Conservation (phyloP, 1,140 invertebrate genomes). For the Drosophila miranda region DNA sequence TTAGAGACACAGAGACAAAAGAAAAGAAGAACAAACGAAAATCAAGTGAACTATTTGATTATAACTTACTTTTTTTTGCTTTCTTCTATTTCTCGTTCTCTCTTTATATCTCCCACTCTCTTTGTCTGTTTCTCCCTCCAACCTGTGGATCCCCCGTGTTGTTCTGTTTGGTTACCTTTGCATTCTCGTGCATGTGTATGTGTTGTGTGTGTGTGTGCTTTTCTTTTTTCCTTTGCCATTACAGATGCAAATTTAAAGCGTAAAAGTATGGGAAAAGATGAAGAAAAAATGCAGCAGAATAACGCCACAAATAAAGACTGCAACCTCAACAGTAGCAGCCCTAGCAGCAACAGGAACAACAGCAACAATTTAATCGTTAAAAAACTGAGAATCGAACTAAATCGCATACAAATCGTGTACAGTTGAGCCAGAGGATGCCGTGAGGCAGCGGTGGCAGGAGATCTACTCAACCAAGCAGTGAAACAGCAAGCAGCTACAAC, state of each 20-base stretch:
- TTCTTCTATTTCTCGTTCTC: constrained; percentile 38
- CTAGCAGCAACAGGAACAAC: constrained; percentile 15
- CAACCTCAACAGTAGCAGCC: neutral
- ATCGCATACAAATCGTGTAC: constrained; percentile 67
- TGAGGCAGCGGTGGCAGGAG: too few species aligned
- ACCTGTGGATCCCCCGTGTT: too few species aligned
- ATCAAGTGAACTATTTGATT: constrained; percentile 30
- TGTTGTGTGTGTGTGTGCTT: constrained; percentile 17
- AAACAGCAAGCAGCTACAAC: too few species aligned
- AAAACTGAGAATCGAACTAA: constrained; percentile 64
- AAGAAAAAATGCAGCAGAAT: constrained; percentile 1
- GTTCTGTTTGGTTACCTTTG: constrained; percentile 7
- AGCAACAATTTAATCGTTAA: constrained; percentile 58
- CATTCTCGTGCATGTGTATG: neutral
- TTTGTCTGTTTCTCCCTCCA: neutral
- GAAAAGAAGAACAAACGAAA: neutral
- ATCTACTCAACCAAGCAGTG: too few species aligned
- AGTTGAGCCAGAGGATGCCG: constrained; percentile 30
- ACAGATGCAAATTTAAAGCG: constrained; percentile 25
- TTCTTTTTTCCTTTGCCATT: constrained; percentile 32
- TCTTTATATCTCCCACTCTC: constrained; percentile 18
- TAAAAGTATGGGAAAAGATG: constrained; percentile 21
- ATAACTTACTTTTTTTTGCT: constrained; percentile 42
- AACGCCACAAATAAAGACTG: neutral
- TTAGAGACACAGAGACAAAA: constrained; percentile 7